Base-by-base conservation (phyloP, 1,140 invertebrate species). In the Drosophila sucinea region DNA sequence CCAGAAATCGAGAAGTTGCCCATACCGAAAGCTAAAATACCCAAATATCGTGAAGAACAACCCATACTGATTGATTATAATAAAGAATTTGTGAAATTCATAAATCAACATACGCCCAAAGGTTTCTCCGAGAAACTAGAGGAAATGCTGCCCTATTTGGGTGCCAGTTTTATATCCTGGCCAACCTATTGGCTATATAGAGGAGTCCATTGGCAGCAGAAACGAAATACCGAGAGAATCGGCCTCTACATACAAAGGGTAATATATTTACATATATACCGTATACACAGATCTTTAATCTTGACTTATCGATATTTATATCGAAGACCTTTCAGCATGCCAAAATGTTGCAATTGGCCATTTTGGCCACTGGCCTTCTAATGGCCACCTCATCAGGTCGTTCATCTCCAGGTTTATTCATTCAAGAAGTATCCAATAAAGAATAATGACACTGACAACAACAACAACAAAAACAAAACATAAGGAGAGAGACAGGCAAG, bases 111-210 rank as follows among this genome's bases (percentile, higher is more conserved):
- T 74, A 38, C 75, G 3, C 89, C 90, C 1, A 32, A 60, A 5
- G 85, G 77, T 41, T 76, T 91, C 0, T 58, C 73, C 5, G 25
- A 61, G 0, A 91, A 84, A 25, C 27, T 91, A 3, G 51, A 79
- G 4, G 65, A 35, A 1, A 66, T 90, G 27, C 1, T 79, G 38
- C 90, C 90, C 3, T 91, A 70, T 60, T 25, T 91, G 44, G 51
- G 70, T n/a, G 10, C 66, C 0, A 77, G 85, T 17, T 74, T 91
- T 1, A n/a, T 90, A 1, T 56, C 74, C 11, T 91, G 90, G 90
- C 90, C 90, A 17, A 47, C 67, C 1, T 91, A 70, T 55, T 91
- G 90, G 90, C 0, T 90, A 5, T 91, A 73, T 51, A 82, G 90
- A 0, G 77, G 90, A 29, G 51, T 62, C 29, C 54, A 79, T 33